Base-by-base conservation (phyloP, 2,797 vertebrate species). In the Platyrinchus mystaceus region DNA sequence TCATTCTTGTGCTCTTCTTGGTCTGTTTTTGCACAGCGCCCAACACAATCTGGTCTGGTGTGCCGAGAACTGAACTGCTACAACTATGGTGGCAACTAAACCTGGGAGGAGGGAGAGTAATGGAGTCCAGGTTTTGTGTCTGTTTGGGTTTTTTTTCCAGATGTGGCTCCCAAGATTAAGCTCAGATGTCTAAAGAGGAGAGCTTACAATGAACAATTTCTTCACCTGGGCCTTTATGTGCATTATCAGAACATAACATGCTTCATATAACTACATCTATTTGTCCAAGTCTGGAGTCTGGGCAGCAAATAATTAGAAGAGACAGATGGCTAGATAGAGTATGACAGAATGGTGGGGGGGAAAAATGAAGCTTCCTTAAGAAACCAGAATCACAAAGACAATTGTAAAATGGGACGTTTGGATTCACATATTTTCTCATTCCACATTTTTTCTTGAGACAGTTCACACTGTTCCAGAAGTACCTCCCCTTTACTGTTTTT, bases 301-400 rank as follows among this genome's bases (percentile, higher is more conserved):
- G 52, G 63, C 67, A 87, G 75, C 6, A 87, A 82, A 76, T 69
- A 56, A 82, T 75, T 78, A 73, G 70, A 87, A 67, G 47, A 88
- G 59, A 58, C 6, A 81, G 39, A 79, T 49, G 67, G 58, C 1
- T 5, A 81, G 58, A 81, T 0, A 44, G 37, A 75, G 19, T 19
- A 79, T 63, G 50, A 62, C 24, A 34, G 41, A 41, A 41, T 7
- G 30, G 39, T 1, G 4, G 39, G 7, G 7, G 10, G 5, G 22
- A 46, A 67, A 68, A n/a, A 39, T 1, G 5, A 14, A 5, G 15
- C 68, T 90, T 78, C 23, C 69, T 81, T 73, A 79, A 49, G 67
- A 90, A 90, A 66, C 4, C 26, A 77, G 39, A n/a, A 63, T 77
- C 56, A 87, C 37, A 92, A 87, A 85, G 27, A 30, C 44, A 85